These are phyloP conservation scores for Thalassoma bifasciatum DNA, from an alignment of 2,113 vertebrate species.

Conservation along the genomic window DNA sequence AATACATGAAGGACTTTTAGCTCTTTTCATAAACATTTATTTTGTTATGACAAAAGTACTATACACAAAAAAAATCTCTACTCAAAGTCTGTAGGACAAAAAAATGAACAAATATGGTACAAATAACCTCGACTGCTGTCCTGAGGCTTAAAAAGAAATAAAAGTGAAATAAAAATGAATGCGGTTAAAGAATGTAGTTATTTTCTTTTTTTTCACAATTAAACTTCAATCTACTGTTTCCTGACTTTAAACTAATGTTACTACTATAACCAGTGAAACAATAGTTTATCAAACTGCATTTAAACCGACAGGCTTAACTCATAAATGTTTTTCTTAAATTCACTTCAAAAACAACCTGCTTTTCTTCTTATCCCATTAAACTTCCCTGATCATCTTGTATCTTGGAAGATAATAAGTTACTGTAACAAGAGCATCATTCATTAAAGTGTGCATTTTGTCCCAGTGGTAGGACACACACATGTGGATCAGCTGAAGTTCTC, in stretches of 20 bases:
- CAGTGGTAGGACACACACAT: slow-evolving; percentile 7
- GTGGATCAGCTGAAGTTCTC: background rate
- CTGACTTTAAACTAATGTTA: slow-evolving; percentile 22
- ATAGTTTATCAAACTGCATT: slow-evolving; percentile 1
- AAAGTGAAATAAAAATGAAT: slow-evolving; percentile 33
- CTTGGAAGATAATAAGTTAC: slow-evolving; percentile 57
- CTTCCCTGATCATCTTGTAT: slow-evolving; percentile 21
- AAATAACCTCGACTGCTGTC: slow-evolving; percentile 38
- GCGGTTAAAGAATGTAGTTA: slow-evolving; percentile 23
- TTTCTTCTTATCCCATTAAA: slow-evolving; percentile 41
- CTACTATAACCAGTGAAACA: slow-evolving; percentile 38
- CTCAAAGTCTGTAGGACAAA: slow-evolving; percentile 31
- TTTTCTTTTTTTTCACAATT: background rate
- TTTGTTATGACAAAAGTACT: slow-evolving; percentile 39
- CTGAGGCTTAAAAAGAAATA: slow-evolving; percentile 7
- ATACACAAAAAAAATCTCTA: slow-evolving; percentile 40
- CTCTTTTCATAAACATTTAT: slow-evolving; percentile 19
- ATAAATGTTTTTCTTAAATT: slow-evolving; percentile 12
- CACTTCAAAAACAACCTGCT: slow-evolving; percentile 20
- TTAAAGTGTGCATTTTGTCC: slow-evolving; percentile 7
- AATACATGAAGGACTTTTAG: background rate
- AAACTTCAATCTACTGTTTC: slow-evolving; percentile 18
- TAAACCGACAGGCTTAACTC: slow-evolving; percentile 7
- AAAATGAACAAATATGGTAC: slow-evolving; percentile 57
- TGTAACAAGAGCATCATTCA: background rate